phyloP scores from a whole-genome alignment of 2,113 vertebrate species.

The Odocoileus hemionus region DNA sequence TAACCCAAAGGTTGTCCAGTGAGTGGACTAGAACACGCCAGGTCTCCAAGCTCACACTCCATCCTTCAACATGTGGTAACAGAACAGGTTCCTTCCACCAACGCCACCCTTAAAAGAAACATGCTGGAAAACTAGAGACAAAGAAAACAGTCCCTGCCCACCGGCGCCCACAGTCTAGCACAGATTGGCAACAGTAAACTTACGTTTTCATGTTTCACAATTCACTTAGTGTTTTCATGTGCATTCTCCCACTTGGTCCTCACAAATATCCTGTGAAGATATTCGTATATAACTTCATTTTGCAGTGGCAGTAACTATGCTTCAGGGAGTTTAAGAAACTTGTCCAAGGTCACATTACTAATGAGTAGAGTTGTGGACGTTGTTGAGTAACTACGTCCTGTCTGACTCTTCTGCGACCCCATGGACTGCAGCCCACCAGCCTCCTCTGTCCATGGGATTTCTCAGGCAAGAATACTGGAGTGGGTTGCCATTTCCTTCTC shows the following conservation, averaged over 20 bases:
- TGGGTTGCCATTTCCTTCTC: not conserved
- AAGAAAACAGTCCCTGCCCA: not conserved
- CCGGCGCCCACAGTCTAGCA: accelerated
- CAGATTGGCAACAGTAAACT: not conserved
- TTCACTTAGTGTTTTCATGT: not conserved
- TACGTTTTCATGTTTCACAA: not conserved
- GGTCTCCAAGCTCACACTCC: not conserved
- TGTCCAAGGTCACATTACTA: not conserved
- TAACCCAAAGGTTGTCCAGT: not conserved
- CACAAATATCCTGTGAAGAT: not conserved
- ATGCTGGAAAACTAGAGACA: not conserved
- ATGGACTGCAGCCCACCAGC: not conserved
- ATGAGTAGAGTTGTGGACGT: not conserved
- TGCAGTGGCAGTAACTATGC: not conserved
- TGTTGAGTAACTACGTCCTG: not conserved
- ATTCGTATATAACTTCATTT: not conserved
- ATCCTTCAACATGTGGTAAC: not conserved
- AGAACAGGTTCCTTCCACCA: not conserved
- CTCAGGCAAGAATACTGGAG: not conserved
- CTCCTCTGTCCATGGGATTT: not conserved
- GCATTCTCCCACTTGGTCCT: not conserved
- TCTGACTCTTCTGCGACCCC: not conserved
- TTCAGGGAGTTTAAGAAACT: not conserved
- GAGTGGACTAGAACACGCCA: not conserved
- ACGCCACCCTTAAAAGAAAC: not conserved